Percentiles rank a stretch among this genome's conserved stretches.
These are phyloP conservation scores for Hephaestus fuliginosus DNA, from an alignment of 2,797 vertebrate species.

Conservation along the genomic window DNA sequence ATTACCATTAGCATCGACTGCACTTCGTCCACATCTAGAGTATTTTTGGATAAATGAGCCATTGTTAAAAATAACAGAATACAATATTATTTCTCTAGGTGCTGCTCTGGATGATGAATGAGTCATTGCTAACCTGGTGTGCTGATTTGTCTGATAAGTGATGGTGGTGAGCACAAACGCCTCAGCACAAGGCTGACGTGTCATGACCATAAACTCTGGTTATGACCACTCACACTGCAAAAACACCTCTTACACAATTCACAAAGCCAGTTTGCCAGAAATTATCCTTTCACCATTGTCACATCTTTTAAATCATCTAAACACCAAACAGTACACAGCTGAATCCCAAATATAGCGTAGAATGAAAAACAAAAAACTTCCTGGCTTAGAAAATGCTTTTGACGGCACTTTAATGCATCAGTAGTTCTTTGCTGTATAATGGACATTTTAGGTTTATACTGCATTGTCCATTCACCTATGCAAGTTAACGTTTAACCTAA, in stretches of 20 bases:
- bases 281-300: background rate
- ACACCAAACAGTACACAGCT: background rate
- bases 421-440: conserved; percentile 14
- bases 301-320: background rate
- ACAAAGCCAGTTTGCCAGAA: background rate
- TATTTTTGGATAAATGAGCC: too few species aligned
- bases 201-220: too few species aligned
- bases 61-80: background rate
- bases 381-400: background rate
- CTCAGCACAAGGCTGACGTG: background rate
- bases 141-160: background rate
- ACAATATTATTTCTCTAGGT: background rate
- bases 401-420: background rate
- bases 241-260: background rate
- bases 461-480: background rate
- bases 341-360: too few species aligned
- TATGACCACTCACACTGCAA: background rate
- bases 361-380: background rate
- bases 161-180: background rate
- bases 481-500: conserved; percentile 62
- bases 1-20: background rate
- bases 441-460: conserved; percentile 5
- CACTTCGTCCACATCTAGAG: too few species aligned
- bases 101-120: background rate
- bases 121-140: background rate